Evolutionary conservation across 2,113 vertebrate genomes (phyloP), one percentile per base, ranked within the genome.

Genomic region (Nycticorax nycticorax): DNA sequence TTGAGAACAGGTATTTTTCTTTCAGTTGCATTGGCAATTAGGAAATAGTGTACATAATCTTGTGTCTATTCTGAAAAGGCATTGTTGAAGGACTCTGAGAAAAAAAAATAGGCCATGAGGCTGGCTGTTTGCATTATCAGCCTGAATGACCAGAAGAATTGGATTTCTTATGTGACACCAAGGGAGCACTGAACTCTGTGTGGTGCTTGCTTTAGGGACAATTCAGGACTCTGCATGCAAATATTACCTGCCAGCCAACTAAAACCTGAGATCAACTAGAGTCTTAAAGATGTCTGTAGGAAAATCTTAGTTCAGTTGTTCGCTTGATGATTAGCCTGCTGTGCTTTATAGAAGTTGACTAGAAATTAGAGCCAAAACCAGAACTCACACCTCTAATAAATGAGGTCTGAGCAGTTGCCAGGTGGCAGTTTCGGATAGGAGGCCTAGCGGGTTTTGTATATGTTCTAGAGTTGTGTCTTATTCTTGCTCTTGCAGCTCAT

Each of bases 71-170:
- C 75, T 39, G 37, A 94, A 97, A 97, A 95, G 88, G 89, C 84
- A 93, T 96, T 97, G 92, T 96, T 96, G 80, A 85, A 93, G 75
- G 63, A 33, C 91, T 95, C 85, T 92, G 88, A 93, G 97, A 96
- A 97, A 98, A 94, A 96, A 97, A 98, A 94, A 77, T 82, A 96
- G 97, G 97, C 95, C 89, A 48, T 85, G 37, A 53, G 69, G n/a
- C 57, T 92, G 92, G 53, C 90, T 85, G 50, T 89, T 71, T 88
- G 91, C 87, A 79, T 94, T 89, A 73, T 76, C 93, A 95, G 76
- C 77, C 71, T 85, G 84, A 92, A 69, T 53, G 81, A 79, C 81
- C 7, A 5, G 86, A 93, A 85, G 80, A 95, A 88, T 87, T 96
- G 77, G 71, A 89, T 97, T 88, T 79, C 66, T 95, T 87, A 43